phyloP scores from a whole-genome alignment of 2,888 invertebrate genomes.

The Dyspetes luteomarginatus region DNA sequence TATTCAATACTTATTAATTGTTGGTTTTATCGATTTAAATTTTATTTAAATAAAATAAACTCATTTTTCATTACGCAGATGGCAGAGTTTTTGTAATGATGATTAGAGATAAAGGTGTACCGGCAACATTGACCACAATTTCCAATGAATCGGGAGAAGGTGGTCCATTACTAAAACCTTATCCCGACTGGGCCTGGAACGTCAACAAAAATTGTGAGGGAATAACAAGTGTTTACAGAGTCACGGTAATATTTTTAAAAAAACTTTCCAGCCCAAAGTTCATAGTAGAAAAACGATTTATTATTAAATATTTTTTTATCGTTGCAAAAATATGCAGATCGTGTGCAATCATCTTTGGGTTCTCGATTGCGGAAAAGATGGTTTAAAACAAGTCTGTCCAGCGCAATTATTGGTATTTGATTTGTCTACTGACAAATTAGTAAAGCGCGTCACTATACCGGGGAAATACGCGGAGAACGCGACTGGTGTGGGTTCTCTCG shows the following conservation, averaged over 20 bases:
- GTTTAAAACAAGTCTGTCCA: conserved; percentile 86
- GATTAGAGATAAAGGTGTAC: conserved; percentile 87
- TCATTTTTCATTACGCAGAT: conserved; percentile 52
- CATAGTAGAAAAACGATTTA: too few species aligned
- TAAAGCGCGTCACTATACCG: conserved; percentile 66
- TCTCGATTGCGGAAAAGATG: conserved; percentile 87
- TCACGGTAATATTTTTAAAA: conserved; percentile 84
- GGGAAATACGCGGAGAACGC: conserved; percentile 32
- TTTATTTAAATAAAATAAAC: background rate
- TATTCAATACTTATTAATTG: too few species aligned
- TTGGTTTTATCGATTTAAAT: background rate
- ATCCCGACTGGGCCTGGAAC: conserved; percentile 87
- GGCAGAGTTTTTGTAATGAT: conserved; percentile 86
- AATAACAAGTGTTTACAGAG: conserved; percentile 89
- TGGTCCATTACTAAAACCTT: conserved; percentile 84
- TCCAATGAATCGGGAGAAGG: conserved; percentile 78
- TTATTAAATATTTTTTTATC: conserved; percentile 63
- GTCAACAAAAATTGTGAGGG: conserved; percentile 87
- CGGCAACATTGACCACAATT: conserved; percentile 88
- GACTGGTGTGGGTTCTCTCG: conserved; percentile 56
- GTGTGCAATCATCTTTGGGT: conserved; percentile 88
- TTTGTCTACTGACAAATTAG: conserved; percentile 83
- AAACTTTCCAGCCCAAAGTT: background rate
- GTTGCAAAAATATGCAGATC: conserved; percentile 85
- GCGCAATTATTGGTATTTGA: conserved; percentile 90